Conservation (phyloP, 2,797 vertebrate species). For the Danio tinwini region DNA sequence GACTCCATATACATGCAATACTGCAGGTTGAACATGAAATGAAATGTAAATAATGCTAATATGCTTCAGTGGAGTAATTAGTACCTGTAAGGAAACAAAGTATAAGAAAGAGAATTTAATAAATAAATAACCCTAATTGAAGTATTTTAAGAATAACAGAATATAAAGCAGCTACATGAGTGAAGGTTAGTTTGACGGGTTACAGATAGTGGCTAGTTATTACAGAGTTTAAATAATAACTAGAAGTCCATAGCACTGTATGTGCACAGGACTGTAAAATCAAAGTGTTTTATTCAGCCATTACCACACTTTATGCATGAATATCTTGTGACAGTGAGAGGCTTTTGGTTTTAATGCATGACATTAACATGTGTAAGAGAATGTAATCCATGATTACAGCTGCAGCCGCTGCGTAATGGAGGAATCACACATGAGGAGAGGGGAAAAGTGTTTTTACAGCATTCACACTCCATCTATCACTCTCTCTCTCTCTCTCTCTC, state of each 20-base stretch:
- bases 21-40: background rate
- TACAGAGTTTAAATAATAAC: too few relatives aligned
- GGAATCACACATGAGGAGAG: background rate
- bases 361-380: slow-evolving; percentile 23
- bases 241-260: too few relatives aligned
- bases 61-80: background rate
- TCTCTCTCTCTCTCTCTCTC: too few relatives aligned
- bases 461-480: slow-evolving; percentile 10
- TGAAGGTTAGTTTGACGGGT: too few relatives aligned
- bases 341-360: slow-evolving; percentile 9
- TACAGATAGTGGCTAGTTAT: too few relatives aligned
- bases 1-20: background rate
- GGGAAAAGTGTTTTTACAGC: background rate
- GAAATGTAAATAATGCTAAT: background rate
- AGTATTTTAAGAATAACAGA: too few relatives aligned
- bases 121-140: too few relatives aligned
- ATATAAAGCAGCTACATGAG: too few relatives aligned
- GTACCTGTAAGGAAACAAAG: too few relatives aligned
- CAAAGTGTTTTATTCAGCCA: background rate
- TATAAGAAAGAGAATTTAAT: background rate
- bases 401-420: background rate
- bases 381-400: slow-evolving; percentile 20
- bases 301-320: background rate
- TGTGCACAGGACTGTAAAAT: too few relatives aligned
- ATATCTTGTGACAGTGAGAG: background rate